Base-by-base conservation (phyloP, 2,888 invertebrate genomes). In the Megamerina dolium region DNA sequence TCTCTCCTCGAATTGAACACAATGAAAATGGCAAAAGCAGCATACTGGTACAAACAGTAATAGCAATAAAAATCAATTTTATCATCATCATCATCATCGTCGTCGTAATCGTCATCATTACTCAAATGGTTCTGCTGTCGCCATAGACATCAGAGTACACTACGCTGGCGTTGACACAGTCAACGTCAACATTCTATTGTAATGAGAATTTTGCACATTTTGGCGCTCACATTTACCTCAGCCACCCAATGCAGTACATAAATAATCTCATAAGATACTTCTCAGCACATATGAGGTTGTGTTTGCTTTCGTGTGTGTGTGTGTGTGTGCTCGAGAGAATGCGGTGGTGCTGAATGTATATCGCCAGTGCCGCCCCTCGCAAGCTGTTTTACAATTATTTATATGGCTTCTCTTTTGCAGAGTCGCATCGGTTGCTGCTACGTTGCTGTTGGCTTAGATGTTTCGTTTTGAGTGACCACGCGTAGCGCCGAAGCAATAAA, bases 241-340 rank as follows among this genome's bases (percentile, higher is more conserved):
- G 27, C 32, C n/a, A 29, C 48, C 34, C 50, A 48, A n/a, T n/a
- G n/a, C 54, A 61, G 59, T 63, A 60, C 56, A 63, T 63, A 64
- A 63, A 65, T 61, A 64, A 63, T 64, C 60, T 63, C 63, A 60
- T 64, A 64, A 64, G 66, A 63, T 57, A 62, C 59, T 55, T n/a
- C 53, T 47, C 43, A 46, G 44, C 49, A 47, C 31, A 31, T 37
- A 21, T 31, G n/a, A 16, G 18, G 19, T 14, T 10, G 17, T 16
- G 26, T 16, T 27, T n/a, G n/a, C n/a, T n/a, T n/a, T n/a, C n/a
- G n/a, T n/a, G n/a, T n/a, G n/a, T n/a, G n/a, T n/a, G n/a, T n/a
- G n/a, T n/a, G 3, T 8, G 30, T 39, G 37, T 17, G 19, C 14
- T 14, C 32, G 19, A 43, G 38, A 27, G 37, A 31, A 13, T 19